Evolutionary conservation across 2,888 invertebrate species (phyloP).

Genomic region (Lithophane ornitopus): DNA sequence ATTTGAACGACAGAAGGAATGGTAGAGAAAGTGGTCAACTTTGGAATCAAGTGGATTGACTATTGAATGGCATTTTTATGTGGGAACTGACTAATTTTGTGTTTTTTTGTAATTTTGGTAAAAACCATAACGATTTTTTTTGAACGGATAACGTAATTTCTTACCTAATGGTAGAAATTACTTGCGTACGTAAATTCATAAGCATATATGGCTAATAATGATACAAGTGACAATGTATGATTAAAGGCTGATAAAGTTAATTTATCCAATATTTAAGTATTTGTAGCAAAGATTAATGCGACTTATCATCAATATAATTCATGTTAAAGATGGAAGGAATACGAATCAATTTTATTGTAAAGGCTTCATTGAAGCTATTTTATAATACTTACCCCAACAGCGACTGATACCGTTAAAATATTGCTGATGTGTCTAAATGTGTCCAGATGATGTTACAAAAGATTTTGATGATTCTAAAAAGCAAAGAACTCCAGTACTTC

Average conservation of each 20-base stretch:
- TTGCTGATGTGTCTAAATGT: neutral
- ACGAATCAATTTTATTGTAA: neutral
- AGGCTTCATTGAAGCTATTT: neutral
- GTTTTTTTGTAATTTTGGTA: neutral
- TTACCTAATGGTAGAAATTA: no score
- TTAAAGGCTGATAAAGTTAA: no score
- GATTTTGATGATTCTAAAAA: neutral
- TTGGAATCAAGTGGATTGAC: constrained; percentile 14
- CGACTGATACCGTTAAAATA: neutral
- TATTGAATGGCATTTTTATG: constrained; percentile 27
- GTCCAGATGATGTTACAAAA: neutral
- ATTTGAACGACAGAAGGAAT: constrained; percentile 44
- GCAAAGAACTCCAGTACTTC: neutral
- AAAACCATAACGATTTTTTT: no score
- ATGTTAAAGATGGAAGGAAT: neutral
- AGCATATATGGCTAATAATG: neutral
- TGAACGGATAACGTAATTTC: no score
- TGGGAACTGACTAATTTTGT: constrained; percentile 11
- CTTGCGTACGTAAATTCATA: neutral
- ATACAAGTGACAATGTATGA: neutral
- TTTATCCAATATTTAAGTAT: neutral
- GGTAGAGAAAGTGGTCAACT: constrained; percentile 47
- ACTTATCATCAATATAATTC: neutral
- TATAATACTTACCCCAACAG: no score
- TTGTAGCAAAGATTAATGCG: neutral